These are phyloP conservation scores for Gambusia holbrooki DNA, from an alignment of 2,113 vertebrate species.

Conservation along the genomic window DNA sequence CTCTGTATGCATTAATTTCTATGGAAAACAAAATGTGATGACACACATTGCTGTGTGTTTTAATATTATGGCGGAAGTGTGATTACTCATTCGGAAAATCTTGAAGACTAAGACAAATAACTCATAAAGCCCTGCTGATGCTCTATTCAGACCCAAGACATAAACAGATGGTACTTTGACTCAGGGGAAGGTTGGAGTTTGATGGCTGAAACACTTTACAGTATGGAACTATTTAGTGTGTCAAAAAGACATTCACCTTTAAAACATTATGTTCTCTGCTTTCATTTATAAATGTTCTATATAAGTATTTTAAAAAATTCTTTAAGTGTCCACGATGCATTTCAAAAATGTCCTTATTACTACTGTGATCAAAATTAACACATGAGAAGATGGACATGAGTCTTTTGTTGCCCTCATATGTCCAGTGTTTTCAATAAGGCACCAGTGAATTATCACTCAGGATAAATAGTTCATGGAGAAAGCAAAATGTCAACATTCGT, in stretches of 20 bases:
- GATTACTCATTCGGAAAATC: not conserved
- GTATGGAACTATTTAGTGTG: not conserved
- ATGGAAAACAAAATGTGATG: not conserved
- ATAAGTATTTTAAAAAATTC: not conserved
- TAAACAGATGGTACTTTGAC: constrained; percentile 52
- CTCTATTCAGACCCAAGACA: not conserved
- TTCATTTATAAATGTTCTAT: constrained; percentile 12
- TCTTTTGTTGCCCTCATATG: constrained; percentile 26
- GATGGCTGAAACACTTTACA: not conserved
- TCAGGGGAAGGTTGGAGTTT: constrained; percentile 10
- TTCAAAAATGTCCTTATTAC: not conserved
- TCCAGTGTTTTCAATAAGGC: constrained; percentile 64
- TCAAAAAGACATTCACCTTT: not conserved
- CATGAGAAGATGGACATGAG: constrained; percentile 9
- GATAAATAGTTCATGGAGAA: constrained; percentile 42
- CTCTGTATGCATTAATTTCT: not conserved
- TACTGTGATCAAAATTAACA: constrained; percentile 36
- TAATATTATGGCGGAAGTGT: not conserved
- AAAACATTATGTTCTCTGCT: not conserved
- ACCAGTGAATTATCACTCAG: constrained; percentile 63
- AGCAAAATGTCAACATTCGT: constrained; percentile 57
- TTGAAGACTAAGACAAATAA: not conserved
- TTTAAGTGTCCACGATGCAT: not conserved
- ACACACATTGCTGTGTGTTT: too few species aligned
- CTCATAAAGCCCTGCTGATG: not conserved